A percentile compares a stretch with the other conserved stretches of the same genome.
phyloP scores from a whole-genome alignment of 2,888 invertebrate genomes.

The Trissolcus brochymenae region DNA sequence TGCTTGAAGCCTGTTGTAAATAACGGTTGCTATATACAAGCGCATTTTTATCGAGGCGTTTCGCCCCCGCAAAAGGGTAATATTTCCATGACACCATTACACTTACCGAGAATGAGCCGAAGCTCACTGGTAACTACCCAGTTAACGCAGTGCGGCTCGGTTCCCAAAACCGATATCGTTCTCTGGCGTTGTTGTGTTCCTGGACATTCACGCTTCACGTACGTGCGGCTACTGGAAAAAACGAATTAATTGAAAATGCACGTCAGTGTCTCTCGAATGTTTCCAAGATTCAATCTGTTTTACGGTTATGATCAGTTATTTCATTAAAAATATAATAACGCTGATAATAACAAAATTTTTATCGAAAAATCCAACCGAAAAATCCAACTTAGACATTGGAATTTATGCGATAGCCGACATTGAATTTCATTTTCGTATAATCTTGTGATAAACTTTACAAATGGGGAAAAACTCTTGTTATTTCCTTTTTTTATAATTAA shows the following conservation, averaged over 20 bases:
- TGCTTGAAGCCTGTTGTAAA: slow-evolving; percentile 68
- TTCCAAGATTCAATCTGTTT: slow-evolving; percentile 73
- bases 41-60: slow-evolving; percentile 67
- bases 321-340: slow-evolving; percentile 64
- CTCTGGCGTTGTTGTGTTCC: slow-evolving; percentile 56
- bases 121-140: slow-evolving; percentile 66
- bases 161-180: slow-evolving; percentile 57
- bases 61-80: slow-evolving; percentile 66
- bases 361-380: too few species aligned
- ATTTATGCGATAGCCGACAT: too few species aligned
- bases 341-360: too few species aligned
- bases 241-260: slow-evolving; percentile 53
- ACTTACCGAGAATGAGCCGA: slow-evolving; percentile 68
- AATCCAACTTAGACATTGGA: too few species aligned
- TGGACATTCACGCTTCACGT: slow-evolving; percentile 22
- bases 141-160: slow-evolving; percentile 66
- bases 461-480: too few species aligned
- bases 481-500: too few species aligned
- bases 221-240: slow-evolving; percentile 16
- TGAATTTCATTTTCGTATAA: too few species aligned
- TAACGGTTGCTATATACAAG: slow-evolving; percentile 59
- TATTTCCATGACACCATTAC: slow-evolving; percentile 71
- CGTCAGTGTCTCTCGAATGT: slow-evolving; percentile 61
- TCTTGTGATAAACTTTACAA: too few species aligned
- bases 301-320: slow-evolving; percentile 70